These are phyloP conservation scores for Carapus acus DNA, from an alignment of 2,797 vertebrate species.

Conservation along the genomic window DNA sequence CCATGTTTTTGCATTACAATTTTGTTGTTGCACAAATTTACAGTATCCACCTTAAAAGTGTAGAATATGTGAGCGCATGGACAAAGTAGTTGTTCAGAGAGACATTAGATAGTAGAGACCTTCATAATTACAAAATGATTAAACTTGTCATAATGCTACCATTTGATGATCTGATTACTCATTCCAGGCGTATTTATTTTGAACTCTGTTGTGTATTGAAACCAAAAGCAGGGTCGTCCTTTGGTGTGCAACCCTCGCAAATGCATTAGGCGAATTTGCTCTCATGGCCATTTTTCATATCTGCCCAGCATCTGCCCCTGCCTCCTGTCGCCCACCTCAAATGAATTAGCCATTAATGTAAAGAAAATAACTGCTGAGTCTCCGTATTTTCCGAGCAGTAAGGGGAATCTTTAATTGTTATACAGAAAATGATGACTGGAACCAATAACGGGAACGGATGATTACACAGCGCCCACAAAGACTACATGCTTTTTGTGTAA, in stretches of 20 bases:
- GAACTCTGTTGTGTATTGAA: not conserved
- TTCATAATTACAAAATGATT: too few species aligned
- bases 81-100: too few species aligned
- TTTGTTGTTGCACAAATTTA: conserved; percentile 1
- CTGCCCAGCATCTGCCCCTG: not conserved
- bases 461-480: not conserved
- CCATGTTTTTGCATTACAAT: conserved; percentile 1
- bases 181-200: too few species aligned
- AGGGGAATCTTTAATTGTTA: not conserved
- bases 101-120: too few species aligned
- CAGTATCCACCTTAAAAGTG: too few species aligned
- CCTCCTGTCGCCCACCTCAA: not conserved
- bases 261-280: too few species aligned
- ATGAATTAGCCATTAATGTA: not conserved
- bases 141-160: too few species aligned
- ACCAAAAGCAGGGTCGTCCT: too few species aligned
- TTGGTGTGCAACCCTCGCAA: too few species aligned
- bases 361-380: not conserved
- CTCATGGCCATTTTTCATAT: not conserved
- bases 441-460: not conserved
- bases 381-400: not conserved
- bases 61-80: too few species aligned
- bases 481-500: not conserved
- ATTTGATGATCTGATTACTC: too few species aligned
- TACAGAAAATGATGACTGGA: not conserved